A percentile compares a stretch with the other conserved stretches of the same genome.
Evolutionary conservation across 2,797 vertebrate genomes (phyloP).

Genomic region (Mormyrops attenuatus): DNA sequence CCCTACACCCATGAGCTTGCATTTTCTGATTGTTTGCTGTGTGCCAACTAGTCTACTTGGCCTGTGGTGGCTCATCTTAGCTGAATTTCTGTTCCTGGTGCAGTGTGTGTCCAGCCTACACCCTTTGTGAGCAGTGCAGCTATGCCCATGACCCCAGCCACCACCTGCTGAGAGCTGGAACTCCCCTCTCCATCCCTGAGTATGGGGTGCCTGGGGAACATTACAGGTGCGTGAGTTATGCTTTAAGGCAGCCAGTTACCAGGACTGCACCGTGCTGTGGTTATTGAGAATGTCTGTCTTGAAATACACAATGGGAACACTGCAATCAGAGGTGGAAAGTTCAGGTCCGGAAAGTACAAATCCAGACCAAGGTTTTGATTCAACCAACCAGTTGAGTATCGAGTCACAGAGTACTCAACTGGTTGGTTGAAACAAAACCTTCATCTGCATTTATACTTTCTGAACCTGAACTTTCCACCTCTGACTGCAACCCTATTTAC

Average conservation of each 20-base stretch:
- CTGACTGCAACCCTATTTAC: neutral
- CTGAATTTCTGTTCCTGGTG: constrained; percentile 1
- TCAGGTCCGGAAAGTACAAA: neutral
- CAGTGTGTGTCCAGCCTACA: constrained; percentile 87
- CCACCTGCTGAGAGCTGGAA: constrained; percentile 80
- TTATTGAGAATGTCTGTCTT: neutral
- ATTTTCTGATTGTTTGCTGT: neutral
- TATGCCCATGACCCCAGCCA: constrained; percentile 84
- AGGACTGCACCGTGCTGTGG: neutral
- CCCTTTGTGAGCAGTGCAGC: constrained; percentile 82
- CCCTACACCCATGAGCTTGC: neutral
- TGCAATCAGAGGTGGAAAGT: neutral
- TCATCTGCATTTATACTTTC: neutral
- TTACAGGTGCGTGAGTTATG: constrained; percentile 53
- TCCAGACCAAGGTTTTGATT: neutral
- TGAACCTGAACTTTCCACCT: neutral
- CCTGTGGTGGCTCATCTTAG: neutral
- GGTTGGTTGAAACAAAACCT: neutral
- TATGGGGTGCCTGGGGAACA: constrained; percentile 65
- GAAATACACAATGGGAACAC: neutral
- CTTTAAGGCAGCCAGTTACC: neutral
- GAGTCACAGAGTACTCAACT: neutral
- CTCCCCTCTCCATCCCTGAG: constrained; percentile 72
- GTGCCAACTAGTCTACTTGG: neutral
- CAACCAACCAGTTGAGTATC: neutral